Evolutionary conservation across 2,797 vertebrate genomes (phyloP), one percentile per base, ranked within the genome.

Genomic region (Cirrhinus mrigala): DNA sequence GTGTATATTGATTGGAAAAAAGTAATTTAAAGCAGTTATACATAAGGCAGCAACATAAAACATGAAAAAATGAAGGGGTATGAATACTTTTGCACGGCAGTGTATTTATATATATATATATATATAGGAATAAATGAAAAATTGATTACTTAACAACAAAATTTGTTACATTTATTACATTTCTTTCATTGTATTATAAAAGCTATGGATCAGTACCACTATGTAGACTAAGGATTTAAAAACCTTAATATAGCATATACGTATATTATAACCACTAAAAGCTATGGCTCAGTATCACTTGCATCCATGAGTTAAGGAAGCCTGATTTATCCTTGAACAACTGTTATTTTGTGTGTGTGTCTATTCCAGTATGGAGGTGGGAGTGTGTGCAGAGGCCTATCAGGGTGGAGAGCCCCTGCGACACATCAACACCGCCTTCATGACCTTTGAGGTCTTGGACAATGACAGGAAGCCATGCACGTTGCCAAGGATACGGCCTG

Each of bases 361-460:
- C 40, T 84, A 5, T 86, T 91, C 24, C 88, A 99, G 98, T 93
- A 98, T 99, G 98, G 98, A 99, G 94, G 98, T 99, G 90, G 98
- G 98, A 0, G 98, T 99, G 82, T 97, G 97, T 0, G 97, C 97
- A 1, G 97, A 99, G 91, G 98, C 98, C 12, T 98, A 98, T 22
- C 95, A 97, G 92, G 97, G 97, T 82, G 94, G 95, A 56, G 96
- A 97, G 58, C 88, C 94, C 69, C 93, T 94, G 60, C 92, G 95
- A 18, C 98, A 99, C 90, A 98, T 99, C 94, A 99, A 99, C 93
- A 98, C 97, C 0, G 98, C 98, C 83, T 98, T 99, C 92, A 99
- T 99, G 98, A 98, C 96, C 85, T 99, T 98, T 4, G 96, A 97
- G 91, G 97, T 98, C 86, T 91, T 98, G 90, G 96, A 97, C 71